Percentiles rank a stretch among this genome's conserved stretches.
Conservation (phyloP, 1,140 invertebrate genomes). For the Venustaconcha ellipsiformis region DNA sequence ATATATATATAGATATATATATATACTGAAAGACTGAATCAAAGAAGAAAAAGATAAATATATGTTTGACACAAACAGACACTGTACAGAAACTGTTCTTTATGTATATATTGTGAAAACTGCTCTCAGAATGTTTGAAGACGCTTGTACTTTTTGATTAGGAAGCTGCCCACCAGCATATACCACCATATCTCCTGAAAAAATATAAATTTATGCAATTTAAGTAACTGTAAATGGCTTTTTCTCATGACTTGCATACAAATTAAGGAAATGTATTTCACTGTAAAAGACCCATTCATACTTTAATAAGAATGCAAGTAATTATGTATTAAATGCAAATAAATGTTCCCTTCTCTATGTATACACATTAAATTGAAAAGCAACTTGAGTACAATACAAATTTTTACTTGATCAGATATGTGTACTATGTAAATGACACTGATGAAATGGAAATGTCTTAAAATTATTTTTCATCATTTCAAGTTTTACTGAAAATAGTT, state of each 20-base stretch:
- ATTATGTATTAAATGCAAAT: background rate
- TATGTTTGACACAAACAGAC: no score
- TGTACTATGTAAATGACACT: no score
- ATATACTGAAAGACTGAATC: no score
- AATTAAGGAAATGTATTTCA: background rate
- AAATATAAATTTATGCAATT: constrained; percentile 7
- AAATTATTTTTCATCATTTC: no score
- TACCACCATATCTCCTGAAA: constrained; percentile 48
- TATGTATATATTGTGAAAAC: constrained; percentile 19
- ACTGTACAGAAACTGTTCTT: background rate
- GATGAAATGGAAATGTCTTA: no score
- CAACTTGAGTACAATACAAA: no score
- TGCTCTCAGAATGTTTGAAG: constrained; percentile 50
- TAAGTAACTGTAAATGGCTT: background rate
- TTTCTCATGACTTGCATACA: background rate
- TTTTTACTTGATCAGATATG: no score
- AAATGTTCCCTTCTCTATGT: background rate
- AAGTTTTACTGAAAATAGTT: no score
- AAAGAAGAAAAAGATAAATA: no score
- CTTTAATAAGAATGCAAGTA: background rate
- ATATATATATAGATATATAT: no score
- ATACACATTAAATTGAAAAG: background rate
- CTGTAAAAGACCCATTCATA: background rate
- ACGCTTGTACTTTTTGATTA: constrained; percentile 41
- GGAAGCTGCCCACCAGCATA: constrained; percentile 62